Evolutionary conservation across 2,888 invertebrate genomes (phyloP), one percentile per base, ranked within the genome.

Genomic region (Lycophotia porphyrea): DNA sequence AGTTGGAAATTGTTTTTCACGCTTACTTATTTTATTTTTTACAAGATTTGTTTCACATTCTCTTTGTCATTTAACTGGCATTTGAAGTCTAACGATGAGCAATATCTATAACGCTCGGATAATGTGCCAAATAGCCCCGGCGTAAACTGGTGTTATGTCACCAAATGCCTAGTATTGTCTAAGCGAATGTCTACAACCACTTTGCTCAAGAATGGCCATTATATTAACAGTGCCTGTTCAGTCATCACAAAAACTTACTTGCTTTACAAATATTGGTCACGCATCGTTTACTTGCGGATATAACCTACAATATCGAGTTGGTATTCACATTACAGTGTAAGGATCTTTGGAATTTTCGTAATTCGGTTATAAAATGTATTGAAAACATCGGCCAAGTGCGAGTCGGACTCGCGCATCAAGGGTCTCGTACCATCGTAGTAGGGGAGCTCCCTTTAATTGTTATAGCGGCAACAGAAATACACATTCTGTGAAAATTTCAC

Each of bases 231-330:
- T 31, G n/a, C 18, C 9, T 36, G 42, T 42, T 42, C 47, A 64
- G 31, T 52, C 60, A 15, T 68, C 31, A n/a, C 27, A 73, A 66
- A 74, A 79, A 72, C 21, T 9, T 24, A 69, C 8, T 4, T n/a
- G n/a, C n/a, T 52, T 52, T 60, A 13, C 60, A 24, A 60, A 44
- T 58, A 76, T 80, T 67, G 27, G 82, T 76, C 42, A 78, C 68
- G 69, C 82, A 24, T 84, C 71, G 64, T 74, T 69, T 65, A 68
- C 66, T 71, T 76, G 58, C 66, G 76, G 78, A 76, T 70, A 75
- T 77, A 0, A 44, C 18, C 44, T 71, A 77, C 74, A 47, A 71
- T 60, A 47, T 44, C 34, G 11, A 27, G 11, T 27, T 5, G 0
- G 11, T 52, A n/a, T 61, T 52, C 36, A 39, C 44, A 70, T 31